Percentiles rank a stretch among this genome's conserved stretches.
These are phyloP conservation scores for Tragelaphus imberbis DNA, from an alignment of 2,113 vertebrate species.

Conservation along the genomic window DNA sequence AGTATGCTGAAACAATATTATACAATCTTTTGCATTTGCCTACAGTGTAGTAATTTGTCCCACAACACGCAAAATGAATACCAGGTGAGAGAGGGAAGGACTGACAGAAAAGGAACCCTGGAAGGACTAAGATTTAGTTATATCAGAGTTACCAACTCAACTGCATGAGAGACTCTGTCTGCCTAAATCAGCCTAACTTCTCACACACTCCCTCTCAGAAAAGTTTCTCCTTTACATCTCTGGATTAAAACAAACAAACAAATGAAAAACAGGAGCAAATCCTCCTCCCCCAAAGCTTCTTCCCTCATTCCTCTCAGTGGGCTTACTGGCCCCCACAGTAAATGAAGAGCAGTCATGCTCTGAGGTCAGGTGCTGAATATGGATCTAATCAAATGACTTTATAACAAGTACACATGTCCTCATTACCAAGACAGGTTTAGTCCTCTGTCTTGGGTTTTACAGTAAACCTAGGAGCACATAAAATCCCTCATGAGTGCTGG, in stretches of 20 bases:
- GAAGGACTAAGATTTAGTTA: background rate
- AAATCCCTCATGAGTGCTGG: constrained; percentile 58
- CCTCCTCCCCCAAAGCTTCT: background rate
- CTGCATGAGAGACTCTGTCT: background rate
- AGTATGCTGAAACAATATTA: background rate
- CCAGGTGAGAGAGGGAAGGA: background rate
- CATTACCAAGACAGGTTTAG: constrained; percentile 33
- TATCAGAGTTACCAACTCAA: background rate
- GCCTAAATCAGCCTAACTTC: background rate
- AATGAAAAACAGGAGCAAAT: background rate
- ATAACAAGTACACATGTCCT: constrained; percentile 48
- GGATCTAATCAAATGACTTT: constrained; percentile 60
- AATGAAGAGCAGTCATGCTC: background rate
- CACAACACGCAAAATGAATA: background rate
- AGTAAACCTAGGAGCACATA: constrained; percentile 57
- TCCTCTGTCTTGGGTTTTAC: constrained; percentile 46
- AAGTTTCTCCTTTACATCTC: background rate
- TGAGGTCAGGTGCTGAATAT: constrained; percentile 29
- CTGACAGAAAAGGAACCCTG: background rate
- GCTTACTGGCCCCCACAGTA: background rate
- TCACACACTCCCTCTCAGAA: background rate
- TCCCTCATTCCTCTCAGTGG: background rate
- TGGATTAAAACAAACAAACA: constrained; percentile 30
- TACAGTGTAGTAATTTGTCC: background rate
- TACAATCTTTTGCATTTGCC: background rate